These are phyloP conservation scores for Microcebus griseorufus DNA, from an alignment of 2,113 vertebrate genomes.

Conservation along the genomic window DNA sequence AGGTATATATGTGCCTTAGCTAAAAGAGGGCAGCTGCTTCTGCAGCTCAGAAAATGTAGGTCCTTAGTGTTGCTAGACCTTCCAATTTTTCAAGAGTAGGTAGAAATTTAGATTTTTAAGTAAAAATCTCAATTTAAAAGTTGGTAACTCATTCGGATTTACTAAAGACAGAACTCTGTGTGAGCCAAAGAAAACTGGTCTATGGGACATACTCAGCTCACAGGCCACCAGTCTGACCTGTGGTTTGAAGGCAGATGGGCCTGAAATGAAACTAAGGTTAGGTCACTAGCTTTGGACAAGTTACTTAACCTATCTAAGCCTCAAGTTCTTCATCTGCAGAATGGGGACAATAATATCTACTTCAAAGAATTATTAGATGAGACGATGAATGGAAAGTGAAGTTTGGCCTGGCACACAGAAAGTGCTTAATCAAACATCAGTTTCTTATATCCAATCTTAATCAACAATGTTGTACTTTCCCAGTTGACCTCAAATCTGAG, in stretches of 20 bases:
- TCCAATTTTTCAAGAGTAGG: neutral
- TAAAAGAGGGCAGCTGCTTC: neutral
- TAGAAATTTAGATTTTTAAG: neutral
- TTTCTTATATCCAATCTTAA: neutral
- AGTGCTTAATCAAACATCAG: neutral
- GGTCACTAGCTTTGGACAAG: neutral
- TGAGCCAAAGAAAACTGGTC: neutral
- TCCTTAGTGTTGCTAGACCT: neutral
- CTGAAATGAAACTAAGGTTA: neutral
- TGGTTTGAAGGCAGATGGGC: neutral
- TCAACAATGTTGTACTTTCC: neutral
- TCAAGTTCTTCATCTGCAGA: neutral
- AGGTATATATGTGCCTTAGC: fast-evolving
- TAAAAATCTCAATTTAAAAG: neutral
- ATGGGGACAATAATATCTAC: neutral
- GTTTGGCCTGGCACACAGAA: fast-evolving
- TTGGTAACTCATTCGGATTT: neutral
- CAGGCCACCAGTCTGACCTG: neutral
- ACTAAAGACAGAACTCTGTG: neutral
- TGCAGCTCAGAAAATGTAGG: neutral
- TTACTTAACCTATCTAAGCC: neutral
- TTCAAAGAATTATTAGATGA: neutral
- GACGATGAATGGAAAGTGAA: neutral
- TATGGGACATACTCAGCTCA: neutral
- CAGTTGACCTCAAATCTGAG: neutral